These are phyloP conservation scores for Platysternon megacephalum DNA, from an alignment of 2,113 vertebrate genomes.

Conservation along the genomic window DNA sequence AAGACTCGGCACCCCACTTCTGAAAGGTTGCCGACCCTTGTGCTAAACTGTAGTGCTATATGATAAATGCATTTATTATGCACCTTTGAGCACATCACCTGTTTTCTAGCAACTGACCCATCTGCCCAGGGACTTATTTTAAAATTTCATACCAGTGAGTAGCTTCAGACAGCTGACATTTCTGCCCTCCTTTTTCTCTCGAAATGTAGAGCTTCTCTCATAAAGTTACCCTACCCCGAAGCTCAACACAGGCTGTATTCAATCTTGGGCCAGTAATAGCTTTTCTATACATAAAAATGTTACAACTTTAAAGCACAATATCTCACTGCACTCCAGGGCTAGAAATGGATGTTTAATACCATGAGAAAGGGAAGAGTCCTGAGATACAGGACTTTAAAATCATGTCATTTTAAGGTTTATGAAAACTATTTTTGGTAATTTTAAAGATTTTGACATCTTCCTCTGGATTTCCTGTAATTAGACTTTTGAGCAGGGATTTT, in stretches of 20 bases:
- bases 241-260: neutral
- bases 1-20: too few relatives aligned
- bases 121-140: neutral
- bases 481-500: neutral
- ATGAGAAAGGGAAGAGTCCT: neutral
- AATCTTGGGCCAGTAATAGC: neutral
- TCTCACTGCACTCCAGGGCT: neutral
- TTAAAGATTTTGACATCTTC: conserved; percentile 15
- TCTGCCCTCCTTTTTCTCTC: neutral
- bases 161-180: conserved; percentile 2
- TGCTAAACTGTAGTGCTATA: conserved; percentile 28
- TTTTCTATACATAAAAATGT: neutral
- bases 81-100: conserved; percentile 2
- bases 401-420: neutral
- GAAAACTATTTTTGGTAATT: neutral
- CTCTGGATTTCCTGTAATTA: neutral
- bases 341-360: neutral
- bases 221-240: neutral
- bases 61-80: conserved; percentile 37
- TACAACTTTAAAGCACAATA: neutral
- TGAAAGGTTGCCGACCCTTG: too few relatives aligned
- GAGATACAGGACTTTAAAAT: neutral
- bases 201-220: neutral
- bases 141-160: neutral
- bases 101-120: neutral